A percentile compares a stretch with the other conserved stretches of the same genome.
Evolutionary conservation across 2,113 vertebrate genomes (phyloP).

Genomic region (Cololabis saira): DNA sequence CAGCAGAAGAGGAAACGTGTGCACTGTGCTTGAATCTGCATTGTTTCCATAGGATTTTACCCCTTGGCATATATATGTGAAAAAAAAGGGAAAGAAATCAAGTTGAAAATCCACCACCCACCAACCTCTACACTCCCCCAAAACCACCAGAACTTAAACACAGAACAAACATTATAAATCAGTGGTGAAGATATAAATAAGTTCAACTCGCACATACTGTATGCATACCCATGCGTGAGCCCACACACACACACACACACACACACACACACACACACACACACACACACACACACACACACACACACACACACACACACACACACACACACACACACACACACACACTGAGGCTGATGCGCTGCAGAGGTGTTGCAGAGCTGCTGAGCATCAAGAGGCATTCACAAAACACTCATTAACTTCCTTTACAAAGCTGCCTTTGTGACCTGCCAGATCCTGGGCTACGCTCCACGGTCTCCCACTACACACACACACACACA

Average conservation of each 20-base stretch:
- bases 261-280: slow-evolving; percentile 4
- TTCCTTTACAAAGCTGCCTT: slow-evolving; percentile 78
- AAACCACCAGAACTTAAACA: slow-evolving; percentile 76
- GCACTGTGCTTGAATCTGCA: slow-evolving; percentile 76
- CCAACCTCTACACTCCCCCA: slow-evolving; percentile 32
- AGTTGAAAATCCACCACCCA: slow-evolving; percentile 55
- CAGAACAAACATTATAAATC: slow-evolving; percentile 82
- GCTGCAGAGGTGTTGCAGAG: slow-evolving; percentile 73
- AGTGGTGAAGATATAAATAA: slow-evolving; percentile 76
- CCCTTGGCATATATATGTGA: slow-evolving; percentile 34
- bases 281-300: slow-evolving; percentile 20
- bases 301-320: slow-evolving; percentile 4
- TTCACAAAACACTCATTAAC: slow-evolving; percentile 82
- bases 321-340: slow-evolving; percentile 4
- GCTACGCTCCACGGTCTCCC: slow-evolving; percentile 50
- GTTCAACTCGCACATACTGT: slow-evolving; percentile 47
- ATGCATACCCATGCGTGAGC: slow-evolving; percentile 29
- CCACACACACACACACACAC: slow-evolving; percentile 2
- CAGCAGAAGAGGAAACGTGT: slow-evolving; percentile 86
- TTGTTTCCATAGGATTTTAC: slow-evolving; percentile 78
- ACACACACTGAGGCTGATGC: slow-evolving; percentile 61
- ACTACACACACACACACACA: slow-evolving; percentile 28
- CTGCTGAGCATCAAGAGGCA: slow-evolving; percentile 72
- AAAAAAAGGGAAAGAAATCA: slow-evolving; percentile 17
- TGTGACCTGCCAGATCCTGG: slow-evolving; percentile 75